Evolutionary conservation across 2,888 invertebrate genomes (phyloP), one percentile per base, ranked within the genome.

Genomic region (Epicampocera succincta): DNA sequence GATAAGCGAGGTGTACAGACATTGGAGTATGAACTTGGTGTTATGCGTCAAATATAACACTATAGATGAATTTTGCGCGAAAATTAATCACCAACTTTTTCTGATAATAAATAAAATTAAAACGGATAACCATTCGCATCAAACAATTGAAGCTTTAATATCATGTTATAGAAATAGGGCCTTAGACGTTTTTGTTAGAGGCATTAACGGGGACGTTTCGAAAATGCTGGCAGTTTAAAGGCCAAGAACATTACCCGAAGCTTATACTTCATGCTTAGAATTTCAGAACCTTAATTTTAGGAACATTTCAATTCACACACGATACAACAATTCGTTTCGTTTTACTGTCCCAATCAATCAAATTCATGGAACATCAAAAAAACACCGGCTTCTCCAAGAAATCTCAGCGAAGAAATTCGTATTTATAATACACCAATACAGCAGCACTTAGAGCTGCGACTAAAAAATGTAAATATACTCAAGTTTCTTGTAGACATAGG

Each of bases 1-100:
- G 84, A 84, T 15, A 85, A 85, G 60, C 48, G 84, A 50, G 84
- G 84, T 33, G 40, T 84, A 0, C 56, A 80, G 2, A 85, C 80
- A 9, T 54, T 86, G 0, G 84, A 85, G 44, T 80, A 85, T 50
- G 79, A 84, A 58, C 21, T 85, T 3, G 40, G 52, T n/a, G 29
- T 33, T 1, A 29, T 76, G 33, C 4, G 11, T 15, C 80, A 80
- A 38, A 17, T 29, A 50, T 12, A 13, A n/a, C 4, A 73, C 38
- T 11, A n/a, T 83, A 15, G 77, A 80, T 29, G 52, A 77, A 38
- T 80, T 80, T 29, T 82, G 78, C 46, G 83, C 84, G 1, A 75
- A 19, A 25, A 68, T 84, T 5, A 85, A 82, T 52, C 83, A 83
- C 56, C 81, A 84, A 73, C 48, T 84, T n/a, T 80, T 58, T 0